phyloP scores from a whole-genome alignment of 1,140 invertebrate species.

The Drosophila gunungcola region DNA sequence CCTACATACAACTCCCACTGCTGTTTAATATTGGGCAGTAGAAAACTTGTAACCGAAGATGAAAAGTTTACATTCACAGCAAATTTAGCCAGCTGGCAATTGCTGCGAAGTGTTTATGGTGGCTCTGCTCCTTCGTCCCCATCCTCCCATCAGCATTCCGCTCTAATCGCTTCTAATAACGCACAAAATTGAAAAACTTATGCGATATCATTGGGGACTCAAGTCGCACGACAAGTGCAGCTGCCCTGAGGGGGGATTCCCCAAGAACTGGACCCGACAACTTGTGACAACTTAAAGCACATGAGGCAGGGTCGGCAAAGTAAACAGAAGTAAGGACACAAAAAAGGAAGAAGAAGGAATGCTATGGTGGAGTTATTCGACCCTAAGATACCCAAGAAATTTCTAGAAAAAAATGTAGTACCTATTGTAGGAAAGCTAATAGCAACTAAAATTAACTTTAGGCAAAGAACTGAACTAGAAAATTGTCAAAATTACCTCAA shows the following conservation, averaged over 20 bases:
- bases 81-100: slow-evolving; percentile 67
- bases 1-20: too few species aligned
- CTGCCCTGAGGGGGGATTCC: slow-evolving; percentile 30
- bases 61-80: slow-evolving; percentile 49
- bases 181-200: slow-evolving; percentile 84
- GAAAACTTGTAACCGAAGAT: neutral
- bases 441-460: too few species aligned
- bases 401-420: neutral
- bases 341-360: neutral
- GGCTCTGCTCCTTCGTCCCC: slow-evolving; percentile 25
- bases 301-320: slow-evolving; percentile 35
- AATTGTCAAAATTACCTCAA: too few species aligned
- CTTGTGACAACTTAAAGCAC: slow-evolving; percentile 81
- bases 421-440: too few species aligned
- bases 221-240: slow-evolving; percentile 74
- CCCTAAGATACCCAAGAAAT: neutral
- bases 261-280: slow-evolving; percentile 61
- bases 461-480: too few species aligned
- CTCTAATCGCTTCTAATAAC: slow-evolving; percentile 84
- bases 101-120: slow-evolving; percentile 64
- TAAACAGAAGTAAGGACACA: slow-evolving; percentile 26
- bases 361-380: neutral
- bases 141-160: slow-evolving; percentile 18
- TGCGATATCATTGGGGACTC: slow-evolving; percentile 80
- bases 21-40: neutral